Percentiles rank a stretch among this genome's conserved stretches.
Conservation (phyloP, 2,113 vertebrate species). For the Elephantulus edwardii region DNA sequence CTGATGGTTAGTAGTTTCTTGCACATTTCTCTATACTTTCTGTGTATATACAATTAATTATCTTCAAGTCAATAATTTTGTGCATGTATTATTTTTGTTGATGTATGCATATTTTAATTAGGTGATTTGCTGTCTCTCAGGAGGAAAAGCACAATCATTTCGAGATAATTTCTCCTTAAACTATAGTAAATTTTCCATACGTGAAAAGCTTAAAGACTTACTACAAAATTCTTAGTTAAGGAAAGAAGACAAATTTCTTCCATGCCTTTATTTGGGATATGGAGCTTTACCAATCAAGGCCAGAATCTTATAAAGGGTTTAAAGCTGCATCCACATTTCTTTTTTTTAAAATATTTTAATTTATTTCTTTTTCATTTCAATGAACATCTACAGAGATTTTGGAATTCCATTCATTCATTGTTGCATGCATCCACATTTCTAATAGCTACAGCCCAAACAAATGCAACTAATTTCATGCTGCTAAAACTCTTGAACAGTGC, state of each 20-base stretch:
- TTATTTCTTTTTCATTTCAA: too few species aligned
- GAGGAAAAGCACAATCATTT: conserved; percentile 41
- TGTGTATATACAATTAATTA: neutral
- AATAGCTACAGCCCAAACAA: too few species aligned
- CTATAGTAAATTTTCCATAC: neutral
- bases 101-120: conserved; percentile 44
- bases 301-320: neutral
- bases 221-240: conserved; percentile 35
- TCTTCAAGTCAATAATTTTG: neutral
- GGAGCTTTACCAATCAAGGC: conserved; percentile 6
- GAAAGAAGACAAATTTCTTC: conserved; percentile 14
- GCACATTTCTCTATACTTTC: conserved; percentile 43
- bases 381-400: too few species aligned
- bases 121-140: conserved; percentile 39
- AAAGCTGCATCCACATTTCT: conserved; percentile 20
- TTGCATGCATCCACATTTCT: too few species aligned
- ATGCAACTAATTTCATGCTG: too few species aligned
- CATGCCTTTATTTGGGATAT: neutral
- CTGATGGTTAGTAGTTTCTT: conserved; percentile 30
- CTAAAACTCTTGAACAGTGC: conserved; percentile 38
- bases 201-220: conserved; percentile 35
- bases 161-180: conserved; percentile 12
- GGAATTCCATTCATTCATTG: too few species aligned
- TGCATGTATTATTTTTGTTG: conserved; percentile 36
- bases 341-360: too few species aligned